These are phyloP conservation scores for Pachyuromys duprasi DNA, from an alignment of 2,797 vertebrate genomes.

Conservation along the genomic window DNA sequence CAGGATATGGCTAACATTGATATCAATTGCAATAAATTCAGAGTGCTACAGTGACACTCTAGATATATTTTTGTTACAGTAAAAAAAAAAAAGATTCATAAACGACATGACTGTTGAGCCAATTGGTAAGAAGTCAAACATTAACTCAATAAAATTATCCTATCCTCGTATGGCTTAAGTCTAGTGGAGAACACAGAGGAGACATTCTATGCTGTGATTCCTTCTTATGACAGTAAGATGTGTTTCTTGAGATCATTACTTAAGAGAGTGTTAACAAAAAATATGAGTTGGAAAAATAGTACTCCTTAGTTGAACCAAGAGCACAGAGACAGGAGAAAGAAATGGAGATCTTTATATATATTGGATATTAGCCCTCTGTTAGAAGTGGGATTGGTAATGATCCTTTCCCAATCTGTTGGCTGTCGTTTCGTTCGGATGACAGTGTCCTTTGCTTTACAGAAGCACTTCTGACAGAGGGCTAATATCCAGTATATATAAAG, in stretches of 20 bases:
- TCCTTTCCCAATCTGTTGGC: too few relatives aligned
- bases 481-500: too few relatives aligned
- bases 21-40: background rate
- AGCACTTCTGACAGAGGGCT: too few relatives aligned
- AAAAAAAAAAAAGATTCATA: background rate
- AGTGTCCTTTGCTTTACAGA: too few relatives aligned
- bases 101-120: background rate
- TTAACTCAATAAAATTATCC: background rate
- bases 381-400: too few relatives aligned
- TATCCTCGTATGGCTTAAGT: background rate
- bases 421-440: too few relatives aligned
- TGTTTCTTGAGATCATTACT: background rate
- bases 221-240: background rate
- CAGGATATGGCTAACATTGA: background rate
- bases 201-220: background rate
- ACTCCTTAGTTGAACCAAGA: background rate
- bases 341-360: background rate
- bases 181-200: background rate
- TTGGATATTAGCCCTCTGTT: too few relatives aligned
- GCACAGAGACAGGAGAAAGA: background rate
- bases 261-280: background rate
- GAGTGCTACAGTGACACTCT: background rate
- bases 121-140: background rate
- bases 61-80: background rate
- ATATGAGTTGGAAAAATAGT: background rate